Conservation (phyloP, 1,140 invertebrate genomes). For the Caenorhabditis remanei region DNA sequence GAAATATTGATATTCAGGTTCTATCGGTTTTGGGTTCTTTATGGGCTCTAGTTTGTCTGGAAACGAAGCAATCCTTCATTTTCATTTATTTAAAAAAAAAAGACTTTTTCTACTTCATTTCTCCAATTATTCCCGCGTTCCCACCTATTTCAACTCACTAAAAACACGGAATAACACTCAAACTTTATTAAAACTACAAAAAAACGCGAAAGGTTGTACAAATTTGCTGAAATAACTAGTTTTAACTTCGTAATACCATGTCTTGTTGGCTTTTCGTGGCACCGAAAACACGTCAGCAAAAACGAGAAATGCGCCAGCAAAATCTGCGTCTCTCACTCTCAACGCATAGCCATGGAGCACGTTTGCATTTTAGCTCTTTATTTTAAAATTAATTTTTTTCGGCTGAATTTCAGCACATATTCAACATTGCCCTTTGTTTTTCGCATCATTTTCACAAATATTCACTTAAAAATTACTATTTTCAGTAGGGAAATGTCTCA, state of each 20-base stretch:
- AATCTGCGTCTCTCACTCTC: not conserved
- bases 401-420: not conserved
- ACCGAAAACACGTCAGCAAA: not conserved
- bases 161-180: no score
- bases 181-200: no score
- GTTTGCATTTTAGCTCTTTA: not conserved
- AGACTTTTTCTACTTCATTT: no score
- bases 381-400: constrained; percentile 20
- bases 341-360: not conserved
- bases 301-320: not conserved
- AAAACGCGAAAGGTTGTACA: not conserved
- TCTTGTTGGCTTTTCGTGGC: not conserved
- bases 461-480: not conserved
- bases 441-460: not conserved
- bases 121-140: no score
- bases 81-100: no score
- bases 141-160: no score
- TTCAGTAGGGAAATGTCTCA: not conserved
- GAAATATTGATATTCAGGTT: no score
- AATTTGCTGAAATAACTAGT: not conserved
- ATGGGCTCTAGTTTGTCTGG: not conserved
- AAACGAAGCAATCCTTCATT: no score
- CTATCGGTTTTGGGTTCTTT: not conserved
- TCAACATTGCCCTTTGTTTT: not conserved
- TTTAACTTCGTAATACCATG: not conserved